phyloP scores from a whole-genome alignment of 2,888 invertebrate genomes.

The Brenthis daphne region DNA sequence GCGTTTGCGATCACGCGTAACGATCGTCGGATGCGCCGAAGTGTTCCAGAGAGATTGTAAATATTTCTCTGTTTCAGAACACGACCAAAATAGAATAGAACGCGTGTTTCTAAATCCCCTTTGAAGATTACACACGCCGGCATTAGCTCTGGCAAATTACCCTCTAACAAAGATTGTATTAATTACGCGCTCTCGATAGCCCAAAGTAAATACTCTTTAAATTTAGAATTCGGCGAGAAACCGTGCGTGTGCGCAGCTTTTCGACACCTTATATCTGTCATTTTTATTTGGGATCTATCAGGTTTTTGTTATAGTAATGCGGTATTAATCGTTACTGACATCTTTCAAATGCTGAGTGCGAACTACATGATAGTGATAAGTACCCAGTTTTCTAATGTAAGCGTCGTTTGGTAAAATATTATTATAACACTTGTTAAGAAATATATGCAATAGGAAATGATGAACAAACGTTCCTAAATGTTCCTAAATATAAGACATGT shows the following conservation, averaged over 20 bases:
- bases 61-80: conserved; percentile 82
- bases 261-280: conserved; percentile 72
- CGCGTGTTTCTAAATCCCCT: conserved; percentile 82
- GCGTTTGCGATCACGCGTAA: conserved; percentile 77
- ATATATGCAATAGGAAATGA: not conserved
- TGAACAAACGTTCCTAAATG: not conserved
- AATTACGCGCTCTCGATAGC: conserved; percentile 80
- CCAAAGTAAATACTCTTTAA: conserved; percentile 78
- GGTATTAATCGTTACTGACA: conserved; percentile 52
- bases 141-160: conserved; percentile 83
- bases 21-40: conserved; percentile 81
- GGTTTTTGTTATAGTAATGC: conserved; percentile 50
- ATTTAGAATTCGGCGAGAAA: conserved; percentile 72
- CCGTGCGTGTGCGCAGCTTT: conserved; percentile 57
- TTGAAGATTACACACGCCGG: conserved; percentile 82
- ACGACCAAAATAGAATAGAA: conserved; percentile 80
- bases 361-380: conserved; percentile 31
- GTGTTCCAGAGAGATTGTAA: conserved; percentile 81
- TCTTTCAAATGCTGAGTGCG: conserved; percentile 44
- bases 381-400: conserved; percentile 22
- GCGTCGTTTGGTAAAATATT: conserved; percentile 12
- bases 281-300: conserved; percentile 60
- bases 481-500: not conserved
- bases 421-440: not conserved
- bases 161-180: conserved; percentile 82